phyloP scores from a whole-genome alignment of 2,888 invertebrate species.

The Heliconius ismenius region DNA sequence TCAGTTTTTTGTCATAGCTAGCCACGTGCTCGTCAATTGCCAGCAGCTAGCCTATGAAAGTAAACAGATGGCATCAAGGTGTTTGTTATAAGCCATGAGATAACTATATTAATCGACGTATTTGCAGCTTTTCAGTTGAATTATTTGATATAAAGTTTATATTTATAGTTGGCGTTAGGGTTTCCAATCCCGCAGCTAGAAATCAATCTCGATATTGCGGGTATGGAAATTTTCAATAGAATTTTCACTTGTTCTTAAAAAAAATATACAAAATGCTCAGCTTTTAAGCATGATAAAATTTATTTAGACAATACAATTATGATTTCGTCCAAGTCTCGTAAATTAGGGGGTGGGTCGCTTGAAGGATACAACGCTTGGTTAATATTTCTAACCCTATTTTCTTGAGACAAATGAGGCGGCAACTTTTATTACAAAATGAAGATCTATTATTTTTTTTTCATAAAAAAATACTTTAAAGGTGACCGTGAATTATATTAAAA shows the following conservation, averaged over 20 bases:
- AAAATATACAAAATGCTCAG: not conserved
- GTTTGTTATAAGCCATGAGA: not conserved
- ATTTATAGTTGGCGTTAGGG: too few relatives aligned
- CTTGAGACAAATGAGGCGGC: slow-evolving; percentile 55
- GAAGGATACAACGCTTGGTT: slow-evolving; percentile 43
- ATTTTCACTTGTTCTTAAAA: not conserved
- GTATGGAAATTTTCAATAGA: too few relatives aligned
- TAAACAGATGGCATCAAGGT: slow-evolving; percentile 17
- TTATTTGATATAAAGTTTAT: too few relatives aligned
- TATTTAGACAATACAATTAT: slow-evolving; percentile 33
- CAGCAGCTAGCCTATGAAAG: slow-evolving; percentile 15
- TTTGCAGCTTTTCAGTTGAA: not conserved
- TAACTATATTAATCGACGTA: not conserved
- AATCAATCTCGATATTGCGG: too few relatives aligned
- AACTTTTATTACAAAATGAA: slow-evolving; percentile 41
- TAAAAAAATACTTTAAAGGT: slow-evolving; percentile 1
- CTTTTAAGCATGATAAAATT: not conserved
- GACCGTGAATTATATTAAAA: not conserved
- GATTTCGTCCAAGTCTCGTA: slow-evolving; percentile 28
- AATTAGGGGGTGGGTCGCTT: slow-evolving; percentile 36
- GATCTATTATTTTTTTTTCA: slow-evolving; percentile 15
- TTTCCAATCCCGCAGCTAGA: too few relatives aligned
- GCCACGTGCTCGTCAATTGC: slow-evolving; percentile 15
- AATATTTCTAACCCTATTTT: slow-evolving; percentile 51
- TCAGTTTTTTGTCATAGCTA: slow-evolving; percentile 9